Evolutionary conservation across 2,113 vertebrate genomes (phyloP), one percentile per base, ranked within the genome.

Genomic region (Dunckerocampus dactyliophorus): DNA sequence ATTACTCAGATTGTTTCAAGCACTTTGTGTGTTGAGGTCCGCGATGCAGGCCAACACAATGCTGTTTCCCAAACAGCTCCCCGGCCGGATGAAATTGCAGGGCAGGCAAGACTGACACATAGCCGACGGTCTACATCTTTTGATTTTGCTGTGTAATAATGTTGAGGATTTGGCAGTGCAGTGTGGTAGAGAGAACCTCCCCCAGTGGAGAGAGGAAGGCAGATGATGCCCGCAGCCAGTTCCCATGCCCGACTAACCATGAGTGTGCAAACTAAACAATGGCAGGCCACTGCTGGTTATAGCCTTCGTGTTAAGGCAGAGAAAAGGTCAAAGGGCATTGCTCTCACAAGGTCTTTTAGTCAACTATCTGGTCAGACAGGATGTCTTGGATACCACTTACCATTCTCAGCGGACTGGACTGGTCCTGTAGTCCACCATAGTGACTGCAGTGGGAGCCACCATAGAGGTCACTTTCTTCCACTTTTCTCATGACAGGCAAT

Each of bases 231-330:
- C 79, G 4, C 58, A 71, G 75, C 67, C 62, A 63, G 51, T 83
- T 82, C 77, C 70, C 79, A 85, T 77, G 74, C 77, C 79, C 51
- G 45, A 56, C 51, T 60, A 62, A 73, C 74, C 65, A 67, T 61
- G 54, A 61, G 66, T 59, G 57, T 21, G 53, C 20, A 16, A 47
- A 56, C 54, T 45, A 72, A 71, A 84, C 72, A 75, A 76, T 67
- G 51, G 39, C 60, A 6, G 67, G 39, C 64, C 58, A 31, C 74
- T 80, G 77, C 84, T 85, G 77, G 64, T 37, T 45, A 69, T 75
- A 60, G 60, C 58, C 67, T 82, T 62, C 67, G 42, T 47, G 69
- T 63, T 78, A 65, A 21, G 76, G 61, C 76, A 70, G 57, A 54
- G 47, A 17, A 57, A 47, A 72, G 65, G 80, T 72, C 76, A 70